These are phyloP conservation scores for Stegodyphus dumicola DNA, from an alignment of 1,140 invertebrate genomes.

Conservation along the genomic window DNA sequence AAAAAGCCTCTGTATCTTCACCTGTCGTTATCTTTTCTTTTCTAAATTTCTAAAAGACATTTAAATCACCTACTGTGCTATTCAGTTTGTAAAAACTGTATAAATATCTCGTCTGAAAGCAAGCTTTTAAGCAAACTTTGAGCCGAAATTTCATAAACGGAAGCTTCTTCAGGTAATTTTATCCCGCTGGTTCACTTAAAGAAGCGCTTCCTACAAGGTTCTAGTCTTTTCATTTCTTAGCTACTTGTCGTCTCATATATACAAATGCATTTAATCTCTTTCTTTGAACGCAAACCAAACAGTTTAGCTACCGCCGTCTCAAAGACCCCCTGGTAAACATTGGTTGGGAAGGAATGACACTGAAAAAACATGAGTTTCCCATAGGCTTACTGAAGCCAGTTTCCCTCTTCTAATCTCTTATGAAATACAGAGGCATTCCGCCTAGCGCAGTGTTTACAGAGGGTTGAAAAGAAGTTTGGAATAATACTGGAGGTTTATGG, in stretches of 20 bases:
- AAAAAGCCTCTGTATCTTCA: too few species aligned
- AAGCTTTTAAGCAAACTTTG: too few species aligned
- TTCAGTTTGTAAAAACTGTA: too few species aligned
- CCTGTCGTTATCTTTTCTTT: too few species aligned
- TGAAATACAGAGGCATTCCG: slow-evolving; percentile 40
- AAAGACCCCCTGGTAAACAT: slow-evolving; percentile 41
- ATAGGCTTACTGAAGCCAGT: neutral
- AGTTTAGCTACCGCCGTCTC: slow-evolving; percentile 32
- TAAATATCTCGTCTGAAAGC: too few species aligned
- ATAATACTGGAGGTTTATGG: slow-evolving; percentile 51
- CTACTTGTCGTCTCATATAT: slow-evolving; percentile 35
- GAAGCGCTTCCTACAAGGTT: neutral
- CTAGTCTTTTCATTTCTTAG: neutral
- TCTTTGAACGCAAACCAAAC: slow-evolving; percentile 48
- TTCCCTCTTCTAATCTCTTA: slow-evolving; percentile 49
- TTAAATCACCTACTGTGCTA: too few species aligned
- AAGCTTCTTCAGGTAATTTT: too few species aligned
- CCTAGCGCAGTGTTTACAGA: slow-evolving; percentile 36
- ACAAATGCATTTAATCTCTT: slow-evolving; percentile 51
- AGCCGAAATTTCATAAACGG: too few species aligned
- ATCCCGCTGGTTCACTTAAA: too few species aligned
- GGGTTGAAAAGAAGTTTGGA: slow-evolving; percentile 47
- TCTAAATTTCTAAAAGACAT: too few species aligned
- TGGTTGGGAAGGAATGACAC: neutral
- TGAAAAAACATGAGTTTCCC: neutral